Base-by-base conservation (phyloP, 1,140 invertebrate genomes). In the Ceratina calcarata region DNA sequence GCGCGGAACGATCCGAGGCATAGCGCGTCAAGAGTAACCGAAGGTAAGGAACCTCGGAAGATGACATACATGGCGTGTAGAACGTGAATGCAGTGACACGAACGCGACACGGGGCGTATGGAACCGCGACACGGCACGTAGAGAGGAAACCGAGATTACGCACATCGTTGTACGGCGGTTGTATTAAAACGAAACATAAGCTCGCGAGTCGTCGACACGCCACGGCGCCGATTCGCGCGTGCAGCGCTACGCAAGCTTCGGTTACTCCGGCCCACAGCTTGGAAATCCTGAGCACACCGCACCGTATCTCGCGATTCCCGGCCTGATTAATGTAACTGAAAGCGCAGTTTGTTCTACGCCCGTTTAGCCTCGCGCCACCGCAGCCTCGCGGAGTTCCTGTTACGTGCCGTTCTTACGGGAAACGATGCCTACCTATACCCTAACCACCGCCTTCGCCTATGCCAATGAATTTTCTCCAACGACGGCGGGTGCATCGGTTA, bases 111-210 rank as follows among this genome's bases (percentile, higher is more conserved):
- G 60, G 3, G n/a, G 49, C 51, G 10, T 2, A 15, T 13, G 7
- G 2, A 71, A 74, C 61, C 71, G 62, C 71, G 51, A 74, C 71
- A 60, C 57, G 67, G 66, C 20, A 69, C 78, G 60, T 16, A 61
- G 51, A 67, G 53, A 74, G 70, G 71, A 79, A 79, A 67, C 61
- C 71, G 61, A 61, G 70, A 73, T 67, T 79, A 74, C 27, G 71
- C 60, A 67, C 45, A 66, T 79, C 62, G 78, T 12, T 51, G 62
- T 55, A 51, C 37, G 37, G 37, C 10, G 37, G 62, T n/a, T 27
- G 62, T 27, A 74, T 74, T 67, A 74, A 79, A 79, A 73, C 71
- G 78, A 45, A 67, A 22, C 45, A 32, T 55, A 72, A 78, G 62
- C 69, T 49, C 57, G 55, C 45, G 64, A 45, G 37, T 45, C 37